Percentiles rank a stretch among this genome's conserved stretches.
Evolutionary conservation across 2,888 invertebrate genomes (phyloP).

Genomic region (Choreutis nemorana): DNA sequence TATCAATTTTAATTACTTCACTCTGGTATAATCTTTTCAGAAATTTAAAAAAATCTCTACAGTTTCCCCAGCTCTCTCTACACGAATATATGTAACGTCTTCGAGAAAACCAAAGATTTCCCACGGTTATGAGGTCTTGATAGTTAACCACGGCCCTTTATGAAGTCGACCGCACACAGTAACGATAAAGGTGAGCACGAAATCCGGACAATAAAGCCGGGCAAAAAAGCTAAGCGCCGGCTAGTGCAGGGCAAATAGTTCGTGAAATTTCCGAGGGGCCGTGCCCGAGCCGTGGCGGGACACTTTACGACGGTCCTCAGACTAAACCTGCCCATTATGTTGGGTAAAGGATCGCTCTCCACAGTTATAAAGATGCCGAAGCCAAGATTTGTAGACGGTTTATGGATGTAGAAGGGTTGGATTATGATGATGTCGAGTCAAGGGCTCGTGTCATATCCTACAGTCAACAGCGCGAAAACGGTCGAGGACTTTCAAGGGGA

Average conservation of each 20-base stretch:
- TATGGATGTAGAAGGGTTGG: constrained; percentile 63
- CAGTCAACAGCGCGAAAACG: constrained; percentile 58
- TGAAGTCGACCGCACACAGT: constrained; percentile 63
- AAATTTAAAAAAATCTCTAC: too few relatives aligned
- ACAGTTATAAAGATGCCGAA: constrained; percentile 63
- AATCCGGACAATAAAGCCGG: constrained; percentile 64
- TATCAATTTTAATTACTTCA: constrained; percentile 8
- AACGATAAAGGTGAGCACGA: constrained; percentile 64
- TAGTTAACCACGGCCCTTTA: constrained; percentile 55
- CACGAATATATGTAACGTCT: too few relatives aligned
- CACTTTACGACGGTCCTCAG: constrained; percentile 62
- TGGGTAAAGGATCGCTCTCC: constrained; percentile 60
- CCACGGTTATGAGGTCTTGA: constrained; percentile 66
- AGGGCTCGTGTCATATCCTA: constrained; percentile 57
- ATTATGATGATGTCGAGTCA: constrained; percentile 60
- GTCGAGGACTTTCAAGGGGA: constrained; percentile 46
- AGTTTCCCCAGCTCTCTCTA: too few relatives aligned
- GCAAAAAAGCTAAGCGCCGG: constrained; percentile 59
- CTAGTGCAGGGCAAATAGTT: constrained; percentile 63
- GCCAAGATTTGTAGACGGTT: constrained; percentile 61
- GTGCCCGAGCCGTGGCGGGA: constrained; percentile 35
- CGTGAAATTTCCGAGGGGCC: constrained; percentile 62
- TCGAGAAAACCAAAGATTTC: too few relatives aligned
- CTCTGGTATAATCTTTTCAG: background rate
- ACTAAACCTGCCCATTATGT: constrained; percentile 63